Percentiles rank a stretch among this genome's conserved stretches.
These are phyloP conservation scores for Phalanger gymnotis DNA, from an alignment of 2,797 vertebrate genomes.

Conservation along the genomic window DNA sequence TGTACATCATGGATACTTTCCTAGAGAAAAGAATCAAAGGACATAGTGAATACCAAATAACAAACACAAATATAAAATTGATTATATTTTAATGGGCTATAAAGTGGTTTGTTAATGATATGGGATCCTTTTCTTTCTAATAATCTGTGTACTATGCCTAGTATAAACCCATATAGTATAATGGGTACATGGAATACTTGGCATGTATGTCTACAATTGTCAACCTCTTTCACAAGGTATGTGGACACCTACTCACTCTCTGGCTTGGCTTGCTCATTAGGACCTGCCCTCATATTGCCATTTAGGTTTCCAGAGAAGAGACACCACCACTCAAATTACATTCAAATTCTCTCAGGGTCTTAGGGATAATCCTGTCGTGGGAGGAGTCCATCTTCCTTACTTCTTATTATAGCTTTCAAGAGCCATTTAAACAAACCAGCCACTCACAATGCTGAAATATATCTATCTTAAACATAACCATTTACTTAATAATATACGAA, in stretches of 20 bases:
- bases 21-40: background rate
- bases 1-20: background rate
- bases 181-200: background rate
- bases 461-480: background rate
- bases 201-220: background rate
- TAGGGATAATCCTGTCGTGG: background rate
- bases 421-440: background rate
- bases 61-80: background rate
- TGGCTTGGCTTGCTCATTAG: background rate
- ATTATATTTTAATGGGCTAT: background rate
- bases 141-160: background rate
- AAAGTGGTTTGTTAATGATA: background rate
- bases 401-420: background rate
- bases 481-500: background rate
- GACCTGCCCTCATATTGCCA: background rate
- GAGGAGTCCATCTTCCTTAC: background rate
- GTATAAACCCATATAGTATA: background rate
- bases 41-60: background rate
- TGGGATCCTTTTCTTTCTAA: no score
- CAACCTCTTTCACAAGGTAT: background rate
- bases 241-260: background rate
- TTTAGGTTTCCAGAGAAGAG: background rate
- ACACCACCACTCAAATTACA: background rate
- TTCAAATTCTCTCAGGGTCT: background rate
- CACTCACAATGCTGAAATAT: background rate